A percentile compares a stretch with the other conserved stretches of the same genome.
Evolutionary conservation across 1,140 invertebrate genomes (phyloP).

Genomic region (Bombus pyrosoma): DNA sequence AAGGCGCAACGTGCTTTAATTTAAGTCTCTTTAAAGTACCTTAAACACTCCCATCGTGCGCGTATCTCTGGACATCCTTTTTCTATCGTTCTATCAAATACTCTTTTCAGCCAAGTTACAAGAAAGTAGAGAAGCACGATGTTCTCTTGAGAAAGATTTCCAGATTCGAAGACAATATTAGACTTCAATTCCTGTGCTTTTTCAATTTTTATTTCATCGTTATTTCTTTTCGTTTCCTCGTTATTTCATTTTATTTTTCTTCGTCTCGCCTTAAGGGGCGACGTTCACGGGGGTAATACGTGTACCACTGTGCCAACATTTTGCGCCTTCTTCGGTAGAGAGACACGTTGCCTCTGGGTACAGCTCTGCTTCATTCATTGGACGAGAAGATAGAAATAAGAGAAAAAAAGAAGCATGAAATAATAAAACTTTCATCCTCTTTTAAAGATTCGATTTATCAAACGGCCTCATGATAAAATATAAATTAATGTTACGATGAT

Average conservation of each 20-base stretch:
- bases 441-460: too few species aligned
- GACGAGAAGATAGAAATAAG: background rate
- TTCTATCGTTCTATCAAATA: background rate
- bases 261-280: background rate
- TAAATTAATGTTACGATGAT: too few species aligned
- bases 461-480: too few species aligned
- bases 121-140: background rate
- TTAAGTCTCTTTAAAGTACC: background rate
- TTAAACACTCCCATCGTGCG: background rate
- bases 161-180: background rate
- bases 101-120: background rate
- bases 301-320: too few species aligned
- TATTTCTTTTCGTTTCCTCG: background rate
- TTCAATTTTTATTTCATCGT: background rate
- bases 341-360: too few species aligned
- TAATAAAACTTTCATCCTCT: too few species aligned
- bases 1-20: slow-evolving; percentile 52
- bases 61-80: background rate
- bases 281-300: background rate
- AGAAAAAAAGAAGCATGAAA: too few species aligned
- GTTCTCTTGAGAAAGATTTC: background rate
- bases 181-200: background rate
- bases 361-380: background rate
- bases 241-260: background rate
- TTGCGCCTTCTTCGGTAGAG: too few species aligned